These are phyloP conservation scores for Danio kyathit DNA, from an alignment of 2,797 vertebrate genomes.

Conservation along the genomic window DNA sequence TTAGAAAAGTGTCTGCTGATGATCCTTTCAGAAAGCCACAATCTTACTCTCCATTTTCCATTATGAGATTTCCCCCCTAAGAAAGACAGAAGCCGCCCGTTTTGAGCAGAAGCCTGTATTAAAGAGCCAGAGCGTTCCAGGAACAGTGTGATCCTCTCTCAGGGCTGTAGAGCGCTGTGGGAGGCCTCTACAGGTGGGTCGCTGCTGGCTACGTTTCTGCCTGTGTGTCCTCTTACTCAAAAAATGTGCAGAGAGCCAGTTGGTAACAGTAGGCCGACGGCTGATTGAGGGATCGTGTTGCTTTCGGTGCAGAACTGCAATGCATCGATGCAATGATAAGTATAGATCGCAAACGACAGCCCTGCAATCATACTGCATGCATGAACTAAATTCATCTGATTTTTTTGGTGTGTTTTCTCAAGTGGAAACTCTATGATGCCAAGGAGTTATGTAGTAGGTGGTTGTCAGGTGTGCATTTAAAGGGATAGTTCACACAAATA, in stretches of 20 bases:
- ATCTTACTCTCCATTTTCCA: conserved; percentile 40
- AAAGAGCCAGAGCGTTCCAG: conserved; percentile 47
- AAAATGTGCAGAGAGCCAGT: conserved; percentile 14
- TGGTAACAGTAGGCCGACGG: neutral
- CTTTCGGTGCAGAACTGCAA: conserved; percentile 13
- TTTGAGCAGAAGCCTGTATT: conserved; percentile 51
- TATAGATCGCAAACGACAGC: neutral
- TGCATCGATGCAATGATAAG: neutral
- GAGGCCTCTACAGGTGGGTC: conserved; percentile 46
- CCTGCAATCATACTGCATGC: neutral
- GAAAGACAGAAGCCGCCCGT: conserved; percentile 27
- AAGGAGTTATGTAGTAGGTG: too few relatives aligned
- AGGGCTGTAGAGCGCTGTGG: conserved; percentile 41
- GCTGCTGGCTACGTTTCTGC: conserved; percentile 28
- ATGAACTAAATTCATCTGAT: neutral
- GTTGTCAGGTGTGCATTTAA: too few relatives aligned
- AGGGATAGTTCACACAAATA: too few relatives aligned
- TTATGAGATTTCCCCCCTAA: conserved; percentile 17
- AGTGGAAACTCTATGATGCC: neutral
- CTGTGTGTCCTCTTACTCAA: conserved; percentile 38
- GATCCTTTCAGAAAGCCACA: conserved; percentile 41
- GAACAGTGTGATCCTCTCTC: conserved; percentile 53
- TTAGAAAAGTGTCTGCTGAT: conserved; percentile 35
- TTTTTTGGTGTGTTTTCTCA: neutral
- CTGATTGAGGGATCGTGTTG: conserved; percentile 7